These are phyloP conservation scores for Halcyon malimbica DNA, from an alignment of 2,113 vertebrate species.

Conservation along the genomic window DNA sequence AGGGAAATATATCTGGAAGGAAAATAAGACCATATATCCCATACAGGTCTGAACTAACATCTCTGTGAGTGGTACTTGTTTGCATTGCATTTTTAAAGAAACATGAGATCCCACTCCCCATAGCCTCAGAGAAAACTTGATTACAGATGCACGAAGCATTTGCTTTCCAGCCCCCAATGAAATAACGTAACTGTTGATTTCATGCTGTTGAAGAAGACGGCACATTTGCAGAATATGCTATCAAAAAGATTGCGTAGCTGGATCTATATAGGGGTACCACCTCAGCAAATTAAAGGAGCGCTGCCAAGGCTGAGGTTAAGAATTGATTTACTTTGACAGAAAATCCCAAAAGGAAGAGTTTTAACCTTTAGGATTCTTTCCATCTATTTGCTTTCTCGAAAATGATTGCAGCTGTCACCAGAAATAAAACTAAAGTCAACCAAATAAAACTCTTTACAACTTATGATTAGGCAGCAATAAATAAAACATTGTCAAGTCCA, in stretches of 20 bases:
- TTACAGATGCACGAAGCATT: neutral
- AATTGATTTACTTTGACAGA: slow-evolving; percentile 54
- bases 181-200: neutral
- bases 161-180: neutral
- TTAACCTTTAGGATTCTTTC: slow-evolving; percentile 61
- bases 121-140: neutral
- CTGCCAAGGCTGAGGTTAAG: slow-evolving; percentile 11
- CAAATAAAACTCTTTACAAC: neutral
- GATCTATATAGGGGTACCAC: neutral
- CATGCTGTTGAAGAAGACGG: neutral
- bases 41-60: neutral
- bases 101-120: neutral
- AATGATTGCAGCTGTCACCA: slow-evolving; percentile 32
- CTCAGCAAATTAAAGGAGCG: neutral
- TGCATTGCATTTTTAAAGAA: neutral
- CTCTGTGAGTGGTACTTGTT: neutral
- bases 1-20: neutral
- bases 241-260: neutral
- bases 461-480: neutral
- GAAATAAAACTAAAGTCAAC: slow-evolving; percentile 32
- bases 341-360: slow-evolving; percentile 45
- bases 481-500: neutral
- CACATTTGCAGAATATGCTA: neutral
- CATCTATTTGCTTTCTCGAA: slow-evolving; percentile 31
- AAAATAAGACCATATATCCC: neutral